Evolutionary conservation across 2,113 vertebrate species (phyloP), one percentile per base, ranked within the genome.

Genomic region (Seriola aureovittata): DNA sequence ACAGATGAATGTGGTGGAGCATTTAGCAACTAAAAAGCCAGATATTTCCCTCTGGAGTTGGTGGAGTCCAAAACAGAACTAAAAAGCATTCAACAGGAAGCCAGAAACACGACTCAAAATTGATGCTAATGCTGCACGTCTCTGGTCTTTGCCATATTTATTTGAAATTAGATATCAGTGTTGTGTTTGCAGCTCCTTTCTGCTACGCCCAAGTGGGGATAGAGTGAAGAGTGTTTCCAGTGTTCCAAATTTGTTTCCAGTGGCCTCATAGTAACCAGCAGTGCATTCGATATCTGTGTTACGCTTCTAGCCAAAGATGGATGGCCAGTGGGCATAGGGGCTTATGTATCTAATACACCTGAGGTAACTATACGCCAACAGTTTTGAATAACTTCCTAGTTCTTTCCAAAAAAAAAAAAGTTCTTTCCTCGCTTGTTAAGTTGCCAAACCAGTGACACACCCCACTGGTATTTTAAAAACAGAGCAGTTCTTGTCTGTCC

Each of bases 291-390:
- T 52, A 75, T 78, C 38, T 67, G 46, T 62, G 59, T 59, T 29
- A 4, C 48, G 78, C 82, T 81, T 65, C 59, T 7, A 62, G 74
- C 64, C 66, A 16, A 42, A 85, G 74, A 63, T 5, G 23, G 58
- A 78, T 70, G 40, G 64, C 81, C 50, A 0, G 36, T 21, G 5
- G 69, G 69, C 69, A 25, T 55, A 21, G 32, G 40, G 52, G 38
- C 46, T 55, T 23, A 10, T 58, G 57, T 34, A 25, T 25, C 25
- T 40, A 50, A 70, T 52, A 34, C 70, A 71, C 75, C 17, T 54
- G 62, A 50, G 67, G 74, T 64, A 42, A 75, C 34, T 58, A 13
- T 52, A 38, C 40, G 16, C 13, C 44, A 44, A 23, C 34, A 68
- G 32, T 44, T 44, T 48, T 23, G 8, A 40, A 16, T 50, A 12